A percentile compares a stretch with the other conserved stretches of the same genome.
These are phyloP conservation scores for Athalia rosae DNA, from an alignment of 2,888 invertebrate species.

Conservation along the genomic window DNA sequence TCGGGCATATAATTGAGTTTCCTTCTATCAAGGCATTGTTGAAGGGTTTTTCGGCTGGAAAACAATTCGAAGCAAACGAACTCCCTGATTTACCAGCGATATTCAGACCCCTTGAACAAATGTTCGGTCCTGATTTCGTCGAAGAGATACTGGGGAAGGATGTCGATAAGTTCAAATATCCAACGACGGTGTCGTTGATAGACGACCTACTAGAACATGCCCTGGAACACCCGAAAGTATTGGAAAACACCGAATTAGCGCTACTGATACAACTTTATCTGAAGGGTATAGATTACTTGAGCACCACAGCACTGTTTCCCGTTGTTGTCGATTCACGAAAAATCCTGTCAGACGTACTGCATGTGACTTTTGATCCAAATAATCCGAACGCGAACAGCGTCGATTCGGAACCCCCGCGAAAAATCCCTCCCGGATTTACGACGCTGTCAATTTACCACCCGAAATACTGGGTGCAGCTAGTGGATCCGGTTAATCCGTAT, in stretches of 20 bases:
- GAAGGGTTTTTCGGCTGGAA: background rate
- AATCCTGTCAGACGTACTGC: constrained; percentile 47
- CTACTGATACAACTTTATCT: constrained; percentile 44
- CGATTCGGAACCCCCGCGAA: background rate
- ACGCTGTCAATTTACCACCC: constrained; percentile 54
- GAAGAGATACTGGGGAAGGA: constrained; percentile 47
- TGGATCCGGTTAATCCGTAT: constrained; percentile 52
- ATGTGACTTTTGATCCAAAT: constrained; percentile 47
- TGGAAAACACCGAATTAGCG: background rate
- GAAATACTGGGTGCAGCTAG: constrained; percentile 48
- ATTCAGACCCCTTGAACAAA: constrained; percentile 39
- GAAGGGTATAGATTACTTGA: constrained; percentile 48
- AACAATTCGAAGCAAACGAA: constrained; percentile 4
- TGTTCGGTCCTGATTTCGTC: constrained; percentile 48
- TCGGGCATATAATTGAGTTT: background rate
- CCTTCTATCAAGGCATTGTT: constrained; percentile 18
- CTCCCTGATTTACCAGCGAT: constrained; percentile 29
- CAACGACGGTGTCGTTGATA: constrained; percentile 52
- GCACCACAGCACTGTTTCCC: constrained; percentile 50
- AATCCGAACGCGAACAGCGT: constrained; percentile 29
- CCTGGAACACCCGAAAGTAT: constrained; percentile 35
- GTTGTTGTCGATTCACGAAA: constrained; percentile 40
- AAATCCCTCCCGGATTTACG: background rate
- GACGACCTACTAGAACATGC: constrained; percentile 48
- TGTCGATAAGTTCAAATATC: constrained; percentile 33